Percentiles rank a stretch among this genome's conserved stretches.
Conservation (phyloP, 1,140 invertebrate species). For the Ostrea edulis region DNA sequence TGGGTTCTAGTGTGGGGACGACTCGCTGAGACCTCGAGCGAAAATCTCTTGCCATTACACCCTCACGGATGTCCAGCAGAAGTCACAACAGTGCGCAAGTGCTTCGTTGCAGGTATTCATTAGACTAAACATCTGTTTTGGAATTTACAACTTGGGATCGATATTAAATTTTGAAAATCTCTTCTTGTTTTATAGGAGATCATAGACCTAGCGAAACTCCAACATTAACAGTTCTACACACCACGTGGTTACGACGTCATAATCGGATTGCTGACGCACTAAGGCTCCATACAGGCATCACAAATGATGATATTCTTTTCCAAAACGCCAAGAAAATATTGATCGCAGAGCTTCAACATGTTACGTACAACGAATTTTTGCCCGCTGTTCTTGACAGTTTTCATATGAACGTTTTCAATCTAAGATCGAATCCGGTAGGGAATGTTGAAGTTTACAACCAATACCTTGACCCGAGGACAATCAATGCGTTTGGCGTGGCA, state of each 20-base stretch:
- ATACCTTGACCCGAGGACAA: slow-evolving; percentile 26
- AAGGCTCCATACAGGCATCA: slow-evolving; percentile 85
- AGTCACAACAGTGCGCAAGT: background rate
- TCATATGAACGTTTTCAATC: slow-evolving; percentile 11
- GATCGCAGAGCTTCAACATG: slow-evolving; percentile 88
- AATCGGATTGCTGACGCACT: slow-evolving; percentile 91
- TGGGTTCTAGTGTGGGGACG: background rate
- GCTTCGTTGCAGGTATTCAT: background rate
- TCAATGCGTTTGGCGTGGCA: slow-evolving; percentile 47
- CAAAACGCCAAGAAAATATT: slow-evolving; percentile 91
- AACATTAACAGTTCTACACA: slow-evolving; percentile 92
- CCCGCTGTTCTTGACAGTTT: slow-evolving; percentile 79
- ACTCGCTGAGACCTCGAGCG: background rate
- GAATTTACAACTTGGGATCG: background rate
- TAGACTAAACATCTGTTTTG: background rate
- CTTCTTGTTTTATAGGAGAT: slow-evolving; percentile 56
- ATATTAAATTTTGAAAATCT: background rate
- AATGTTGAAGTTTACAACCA: slow-evolving; percentile 39
- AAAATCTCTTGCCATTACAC: background rate
- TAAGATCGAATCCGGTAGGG: slow-evolving; percentile 81
- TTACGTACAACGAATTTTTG: slow-evolving; percentile 91
- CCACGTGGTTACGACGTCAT: slow-evolving; percentile 96
- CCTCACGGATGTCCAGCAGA: background rate
- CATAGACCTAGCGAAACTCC: slow-evolving; percentile 59
- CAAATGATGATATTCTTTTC: slow-evolving; percentile 96